Base-by-base conservation (phyloP, 2,797 vertebrate species). In the Chiroxiphia lanceolata region DNA sequence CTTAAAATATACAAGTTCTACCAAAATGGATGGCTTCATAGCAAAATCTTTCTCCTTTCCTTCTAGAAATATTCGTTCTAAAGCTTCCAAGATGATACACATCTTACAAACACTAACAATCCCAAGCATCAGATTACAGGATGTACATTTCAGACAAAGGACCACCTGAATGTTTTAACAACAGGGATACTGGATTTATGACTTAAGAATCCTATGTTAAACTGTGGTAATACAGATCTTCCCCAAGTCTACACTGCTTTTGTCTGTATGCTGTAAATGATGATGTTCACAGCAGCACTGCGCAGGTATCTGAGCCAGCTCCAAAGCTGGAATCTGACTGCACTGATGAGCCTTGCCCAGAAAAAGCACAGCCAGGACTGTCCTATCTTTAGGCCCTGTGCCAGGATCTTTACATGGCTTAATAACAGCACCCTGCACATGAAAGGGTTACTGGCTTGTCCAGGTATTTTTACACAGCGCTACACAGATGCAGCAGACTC, bases 161-260 rank as follows among this genome's bases (percentile, higher is more conserved):
- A 23, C 42, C 42, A 67, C 11, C 53, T 8, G 3, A 67, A 27
- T 4, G 15, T 48, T 65, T 48, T 53, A 65, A 65, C 19, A 61
- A 45, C 15, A 3, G 14, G 4, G 18, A 48, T 36, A 63, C 25
- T 10, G 15, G 9, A 91, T 51, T 53, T 47, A 29, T 29, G 20
- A 57, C 33, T 82, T 1, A 22, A 7, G 33, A 67, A 9, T 3
- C 7, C 36, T 61, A 8, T 18, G 64, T 13, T 65, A 22, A 54
- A n/a, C 6, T 15, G 14, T 11, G 42, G 1, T 29, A 81, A 61
- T 3, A 14, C 1, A 0, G 2, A 7, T 27, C 29, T 80, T 63
- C 59, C 4, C 0, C 4, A 57, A 70, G 10, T 5, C 36, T 47
- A 29, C 3, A 3, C 26, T 31, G 27, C 33, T 76, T 40, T 57